These are phyloP conservation scores for Patella caerulea DNA, from an alignment of 2,888 invertebrate genomes.

Conservation along the genomic window DNA sequence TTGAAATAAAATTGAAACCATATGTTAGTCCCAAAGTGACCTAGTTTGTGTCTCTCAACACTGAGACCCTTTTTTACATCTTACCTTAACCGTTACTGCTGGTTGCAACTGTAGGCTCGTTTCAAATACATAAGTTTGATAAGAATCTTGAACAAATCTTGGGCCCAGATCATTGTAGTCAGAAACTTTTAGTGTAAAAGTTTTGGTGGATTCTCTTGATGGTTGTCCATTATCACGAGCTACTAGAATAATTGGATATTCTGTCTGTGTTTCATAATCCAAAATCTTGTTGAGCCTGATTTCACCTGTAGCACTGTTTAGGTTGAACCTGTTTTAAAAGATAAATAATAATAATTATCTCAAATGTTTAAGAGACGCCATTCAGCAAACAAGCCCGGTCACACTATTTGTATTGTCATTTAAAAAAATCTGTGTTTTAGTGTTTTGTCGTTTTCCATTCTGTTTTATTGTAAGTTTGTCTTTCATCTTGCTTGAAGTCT, in stretches of 20 bases:
- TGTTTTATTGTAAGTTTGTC: constrained; percentile 11
- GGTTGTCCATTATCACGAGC: constrained; percentile 32
- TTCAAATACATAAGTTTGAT: constrained; percentile 39
- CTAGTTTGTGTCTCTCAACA: too few relatives aligned
- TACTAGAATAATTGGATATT: constrained; percentile 33
- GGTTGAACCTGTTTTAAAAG: constrained; percentile 75
- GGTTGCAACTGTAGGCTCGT: constrained; percentile 25
- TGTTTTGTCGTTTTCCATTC: background rate
- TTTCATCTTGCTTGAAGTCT: too few relatives aligned
- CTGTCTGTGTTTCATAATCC: constrained; percentile 73
- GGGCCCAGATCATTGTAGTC: constrained; percentile 48
- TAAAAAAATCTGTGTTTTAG: too few relatives aligned
- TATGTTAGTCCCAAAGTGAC: too few relatives aligned
- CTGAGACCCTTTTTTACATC: background rate
- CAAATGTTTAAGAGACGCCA: background rate
- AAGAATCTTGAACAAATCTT: constrained; percentile 31
- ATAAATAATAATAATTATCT: background rate
- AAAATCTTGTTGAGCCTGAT: constrained; percentile 86
- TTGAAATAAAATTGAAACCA: too few relatives aligned
- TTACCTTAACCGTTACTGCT: constrained; percentile 31
- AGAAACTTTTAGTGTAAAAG: constrained; percentile 35
- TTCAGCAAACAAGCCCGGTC: too few relatives aligned
- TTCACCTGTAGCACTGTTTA: constrained; percentile 85
- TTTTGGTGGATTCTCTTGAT: constrained; percentile 19
- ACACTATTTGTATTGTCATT: too few relatives aligned